These are phyloP conservation scores for Conistra vaccinii DNA, from an alignment of 2,888 invertebrate genomes.

Conservation along the genomic window DNA sequence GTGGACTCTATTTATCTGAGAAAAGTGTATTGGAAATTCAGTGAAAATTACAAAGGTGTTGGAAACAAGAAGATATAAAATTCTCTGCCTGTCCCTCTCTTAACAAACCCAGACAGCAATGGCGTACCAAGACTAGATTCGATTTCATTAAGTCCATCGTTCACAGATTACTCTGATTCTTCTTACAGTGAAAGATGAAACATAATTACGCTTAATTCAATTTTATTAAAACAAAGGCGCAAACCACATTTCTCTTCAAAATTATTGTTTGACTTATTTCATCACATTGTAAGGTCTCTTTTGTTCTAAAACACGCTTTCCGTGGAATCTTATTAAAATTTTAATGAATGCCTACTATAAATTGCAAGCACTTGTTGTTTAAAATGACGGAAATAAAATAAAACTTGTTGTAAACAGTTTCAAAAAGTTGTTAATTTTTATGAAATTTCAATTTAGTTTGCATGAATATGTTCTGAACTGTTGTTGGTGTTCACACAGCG, in stretches of 20 bases:
- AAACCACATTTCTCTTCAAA: slow-evolving; percentile 75
- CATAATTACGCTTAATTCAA: slow-evolving; percentile 77
- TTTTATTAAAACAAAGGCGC: slow-evolving; percentile 77
- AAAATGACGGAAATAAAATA: slow-evolving; percentile 58
- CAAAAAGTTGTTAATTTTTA: slow-evolving; percentile 40
- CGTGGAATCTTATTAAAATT: slow-evolving; percentile 80
- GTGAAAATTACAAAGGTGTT: not conserved
- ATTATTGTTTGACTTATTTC: slow-evolving; percentile 81
- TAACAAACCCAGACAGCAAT: not conserved
- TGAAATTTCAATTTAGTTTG: slow-evolving; percentile 48
- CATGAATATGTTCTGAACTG: slow-evolving; percentile 26
- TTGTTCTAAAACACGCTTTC: slow-evolving; percentile 77
- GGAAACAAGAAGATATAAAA: not conserved
- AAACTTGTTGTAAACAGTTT: slow-evolving; percentile 43
- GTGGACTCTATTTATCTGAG: not conserved
- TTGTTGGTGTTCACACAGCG: slow-evolving; percentile 19
- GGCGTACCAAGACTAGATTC: slow-evolving; percentile 19
- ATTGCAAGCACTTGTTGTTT: slow-evolving; percentile 75
- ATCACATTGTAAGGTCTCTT: slow-evolving; percentile 76
- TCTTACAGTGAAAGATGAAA: slow-evolving; percentile 70
- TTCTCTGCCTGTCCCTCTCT: not conserved
- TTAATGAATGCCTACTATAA: slow-evolving; percentile 81
- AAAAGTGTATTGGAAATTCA: not conserved
- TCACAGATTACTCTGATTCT: slow-evolving; percentile 60
- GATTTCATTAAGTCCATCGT: slow-evolving; percentile 51